Conservation (phyloP, 2,888 invertebrate species). For the Lissocephala sabroskyi region DNA sequence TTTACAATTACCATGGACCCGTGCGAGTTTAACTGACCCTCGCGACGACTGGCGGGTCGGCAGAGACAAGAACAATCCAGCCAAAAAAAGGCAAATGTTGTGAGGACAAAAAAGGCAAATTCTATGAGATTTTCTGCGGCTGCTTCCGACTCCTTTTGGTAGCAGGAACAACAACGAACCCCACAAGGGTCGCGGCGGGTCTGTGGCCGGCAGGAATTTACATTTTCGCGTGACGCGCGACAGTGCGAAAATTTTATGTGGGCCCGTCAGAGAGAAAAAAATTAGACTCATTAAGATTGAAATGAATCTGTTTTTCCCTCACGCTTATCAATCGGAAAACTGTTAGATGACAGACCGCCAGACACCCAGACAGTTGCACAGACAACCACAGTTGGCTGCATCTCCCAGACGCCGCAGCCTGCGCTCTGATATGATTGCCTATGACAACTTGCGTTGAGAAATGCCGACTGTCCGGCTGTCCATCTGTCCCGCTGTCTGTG, state of each 20-base stretch:
- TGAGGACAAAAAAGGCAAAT: conserved; percentile 51
- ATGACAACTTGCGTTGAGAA: conserved; percentile 39
- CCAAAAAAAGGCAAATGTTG: conserved; percentile 51
- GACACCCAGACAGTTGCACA: background rate
- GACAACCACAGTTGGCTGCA: background rate
- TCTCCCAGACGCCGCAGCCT: background rate
- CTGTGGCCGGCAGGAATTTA: conserved; percentile 33
- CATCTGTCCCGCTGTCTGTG: too few species aligned
- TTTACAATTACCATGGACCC: too few species aligned
- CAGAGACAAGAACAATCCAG: conserved; percentile 20
- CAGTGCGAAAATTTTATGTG: conserved; percentile 15
- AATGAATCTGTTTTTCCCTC: conserved; percentile 21
- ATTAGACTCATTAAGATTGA: conserved; percentile 53
- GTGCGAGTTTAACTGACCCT: too few species aligned
- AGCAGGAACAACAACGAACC: conserved; percentile 6
- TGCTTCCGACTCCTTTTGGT: conserved; percentile 43
- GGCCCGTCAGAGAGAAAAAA: conserved; percentile 25
- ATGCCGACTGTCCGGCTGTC: too few species aligned
- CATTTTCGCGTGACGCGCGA: conserved; percentile 53
- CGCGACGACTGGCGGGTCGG: background rate
- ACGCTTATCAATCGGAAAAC: conserved; percentile 28
- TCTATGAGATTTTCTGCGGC: conserved; percentile 48
- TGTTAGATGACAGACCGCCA: background rate
- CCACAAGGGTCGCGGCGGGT: background rate
- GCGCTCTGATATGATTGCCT: conserved; percentile 52